Percentiles rank a stretch among this genome's conserved stretches.
phyloP scores from a whole-genome alignment of 2,113 vertebrate genomes.

The Catharus minimus region DNA sequence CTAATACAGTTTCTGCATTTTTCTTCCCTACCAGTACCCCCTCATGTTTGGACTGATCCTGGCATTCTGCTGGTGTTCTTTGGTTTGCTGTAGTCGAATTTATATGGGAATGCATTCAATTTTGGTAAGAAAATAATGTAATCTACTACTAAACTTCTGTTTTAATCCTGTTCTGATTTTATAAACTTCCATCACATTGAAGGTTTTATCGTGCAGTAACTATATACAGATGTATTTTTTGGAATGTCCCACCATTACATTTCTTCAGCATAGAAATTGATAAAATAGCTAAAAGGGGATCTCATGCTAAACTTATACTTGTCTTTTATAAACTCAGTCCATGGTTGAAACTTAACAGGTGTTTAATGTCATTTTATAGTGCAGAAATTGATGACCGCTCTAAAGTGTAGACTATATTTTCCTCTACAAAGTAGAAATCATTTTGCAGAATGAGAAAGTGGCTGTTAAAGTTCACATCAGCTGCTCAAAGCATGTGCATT shows the following conservation, averaged over 20 bases:
- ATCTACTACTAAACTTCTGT: not conserved
- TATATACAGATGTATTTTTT: not conserved
- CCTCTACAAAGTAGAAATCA: not conserved
- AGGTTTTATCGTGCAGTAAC: not conserved
- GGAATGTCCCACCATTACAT: accelerated
- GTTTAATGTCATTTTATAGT: not conserved
- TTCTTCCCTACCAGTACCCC: slow-evolving; percentile 82
- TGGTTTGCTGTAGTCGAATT: slow-evolving; percentile 94
- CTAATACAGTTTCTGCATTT: not conserved
- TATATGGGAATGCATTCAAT: slow-evolving; percentile 99
- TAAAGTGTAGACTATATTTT: not conserved
- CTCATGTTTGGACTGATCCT: slow-evolving; percentile 82
- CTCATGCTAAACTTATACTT: not conserved
- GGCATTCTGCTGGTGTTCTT: slow-evolving; percentile 87
- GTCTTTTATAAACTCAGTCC: not conserved
- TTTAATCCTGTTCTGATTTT: not conserved
- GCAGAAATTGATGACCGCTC: not conserved
- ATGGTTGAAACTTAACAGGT: not conserved
- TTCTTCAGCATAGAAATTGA: not conserved
- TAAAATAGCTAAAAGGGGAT: not conserved
- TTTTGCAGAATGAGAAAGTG: not conserved
- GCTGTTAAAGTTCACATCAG: not conserved
- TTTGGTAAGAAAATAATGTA: slow-evolving; percentile 83
- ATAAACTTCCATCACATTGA: not conserved
- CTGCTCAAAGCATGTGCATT: not conserved